Conservation (phyloP, 2,113 vertebrate genomes). For the Pseudois nayaur region DNA sequence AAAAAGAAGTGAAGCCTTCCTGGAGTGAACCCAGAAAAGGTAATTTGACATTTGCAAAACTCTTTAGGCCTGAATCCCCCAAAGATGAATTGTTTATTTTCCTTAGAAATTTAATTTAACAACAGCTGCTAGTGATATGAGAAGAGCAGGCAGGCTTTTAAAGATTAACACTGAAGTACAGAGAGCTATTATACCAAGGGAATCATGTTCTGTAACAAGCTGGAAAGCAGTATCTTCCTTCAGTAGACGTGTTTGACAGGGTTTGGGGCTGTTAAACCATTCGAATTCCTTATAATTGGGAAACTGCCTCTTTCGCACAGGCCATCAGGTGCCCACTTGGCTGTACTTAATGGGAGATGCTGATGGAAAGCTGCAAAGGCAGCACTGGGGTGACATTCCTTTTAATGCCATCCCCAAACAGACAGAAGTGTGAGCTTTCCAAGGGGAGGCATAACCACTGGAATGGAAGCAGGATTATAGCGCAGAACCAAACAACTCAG, state of each 20-base stretch:
- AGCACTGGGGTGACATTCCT: slow-evolving; percentile 51
- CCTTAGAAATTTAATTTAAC: slow-evolving; percentile 34
- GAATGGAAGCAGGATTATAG: neutral
- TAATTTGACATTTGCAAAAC: neutral
- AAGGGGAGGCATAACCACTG: slow-evolving; percentile 31
- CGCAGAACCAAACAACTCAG: slow-evolving; percentile 17
- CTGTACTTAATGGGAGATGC: slow-evolving; percentile 52
- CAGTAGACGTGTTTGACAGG: neutral
- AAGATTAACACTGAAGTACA: slow-evolving; percentile 15
- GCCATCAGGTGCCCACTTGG: slow-evolving; percentile 44
- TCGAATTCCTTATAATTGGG: slow-evolving; percentile 36
- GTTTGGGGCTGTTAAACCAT: neutral
- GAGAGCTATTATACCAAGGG: neutral
- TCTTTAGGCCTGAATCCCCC: neutral
- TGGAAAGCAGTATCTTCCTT: slow-evolving; percentile 14
- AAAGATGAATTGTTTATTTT: slow-evolving; percentile 32
- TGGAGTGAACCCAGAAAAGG: neutral
- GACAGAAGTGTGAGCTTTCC: slow-evolving; percentile 32
- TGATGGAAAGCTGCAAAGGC: slow-evolving; percentile 36
- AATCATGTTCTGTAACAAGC: slow-evolving; percentile 5
- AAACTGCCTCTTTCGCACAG: slow-evolving; percentile 34
- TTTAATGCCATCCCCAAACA: slow-evolving; percentile 48
- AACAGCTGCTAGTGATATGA: neutral
- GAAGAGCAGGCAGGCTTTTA: slow-evolving; percentile 22
- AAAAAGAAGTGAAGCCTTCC: neutral